Percentiles rank a stretch among this genome's conserved stretches.
Evolutionary conservation across 2,113 vertebrate species (phyloP).

Genomic region (Anthoscopus minutus): DNA sequence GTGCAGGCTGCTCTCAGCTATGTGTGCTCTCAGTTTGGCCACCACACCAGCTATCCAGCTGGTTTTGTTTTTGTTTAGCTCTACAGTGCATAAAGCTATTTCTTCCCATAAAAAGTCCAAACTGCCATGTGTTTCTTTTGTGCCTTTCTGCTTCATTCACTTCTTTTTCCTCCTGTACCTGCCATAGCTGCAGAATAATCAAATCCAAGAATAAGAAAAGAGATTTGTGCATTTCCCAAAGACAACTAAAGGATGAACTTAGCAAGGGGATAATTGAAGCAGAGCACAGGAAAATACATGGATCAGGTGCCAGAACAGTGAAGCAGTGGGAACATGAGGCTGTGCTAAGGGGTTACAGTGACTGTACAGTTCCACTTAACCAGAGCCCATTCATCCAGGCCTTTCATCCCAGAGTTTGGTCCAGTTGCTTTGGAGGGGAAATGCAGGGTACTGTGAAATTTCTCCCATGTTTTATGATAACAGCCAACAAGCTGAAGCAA

Average conservation of each 20-base stretch:
- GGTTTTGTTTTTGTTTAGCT: neutral
- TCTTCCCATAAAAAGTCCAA: neutral
- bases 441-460: neutral
- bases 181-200: neutral
- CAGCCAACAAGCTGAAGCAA: neutral
- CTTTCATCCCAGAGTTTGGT: neutral
- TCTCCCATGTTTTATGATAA: neutral
- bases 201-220: neutral
- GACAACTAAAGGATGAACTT: neutral
- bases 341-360: neutral
- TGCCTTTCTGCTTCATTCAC: neutral
- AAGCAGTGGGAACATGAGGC: neutral
- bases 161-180: neutral
- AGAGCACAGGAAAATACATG: neutral
- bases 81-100: neutral
- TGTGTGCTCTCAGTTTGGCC: neutral
- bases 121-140: neutral
- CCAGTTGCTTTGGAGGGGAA: neutral
- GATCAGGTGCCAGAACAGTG: neutral
- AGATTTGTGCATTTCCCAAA: accelerated
- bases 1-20: neutral
- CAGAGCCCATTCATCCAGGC: neutral
- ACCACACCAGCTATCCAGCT: neutral
- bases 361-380: neutral
- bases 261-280: neutral